Conservation (phyloP, 35 echinoderm and acorn worm genomes). For the Holothuria glaberrima region DNA sequence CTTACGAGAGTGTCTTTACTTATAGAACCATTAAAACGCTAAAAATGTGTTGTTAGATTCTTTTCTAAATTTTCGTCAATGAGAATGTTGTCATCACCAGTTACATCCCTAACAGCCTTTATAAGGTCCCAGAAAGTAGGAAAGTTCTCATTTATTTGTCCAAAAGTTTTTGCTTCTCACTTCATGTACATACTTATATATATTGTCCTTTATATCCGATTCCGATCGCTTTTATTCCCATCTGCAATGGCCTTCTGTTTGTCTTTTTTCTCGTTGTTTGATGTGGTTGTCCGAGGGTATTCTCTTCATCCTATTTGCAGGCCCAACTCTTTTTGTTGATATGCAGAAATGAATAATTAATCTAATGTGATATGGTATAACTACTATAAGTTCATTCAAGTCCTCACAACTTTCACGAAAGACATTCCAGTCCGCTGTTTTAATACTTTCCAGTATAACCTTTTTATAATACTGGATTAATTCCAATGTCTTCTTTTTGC, state of each 20-base stretch:
- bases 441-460: constrained; percentile 8
- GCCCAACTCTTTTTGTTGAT: background rate
- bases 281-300: background rate
- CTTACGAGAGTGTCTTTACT: too few relatives aligned
- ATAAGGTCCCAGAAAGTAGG: background rate
- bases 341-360: constrained; percentile 18
- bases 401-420: too few relatives aligned
- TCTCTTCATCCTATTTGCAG: background rate
- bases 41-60: too few relatives aligned
- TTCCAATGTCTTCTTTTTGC: background rate
- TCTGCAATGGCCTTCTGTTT: constrained; percentile 3
- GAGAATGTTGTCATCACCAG: too few relatives aligned
- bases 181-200: background rate
- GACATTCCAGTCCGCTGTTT: too few relatives aligned
- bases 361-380: constrained; percentile 16
- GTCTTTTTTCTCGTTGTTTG: background rate
- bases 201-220: background rate
- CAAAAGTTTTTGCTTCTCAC: background rate
- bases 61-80: too few relatives aligned
- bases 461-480: background rate
- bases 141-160: background rate
- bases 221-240: background rate
- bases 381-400: background rate
- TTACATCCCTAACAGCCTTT: too few relatives aligned
- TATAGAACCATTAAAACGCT: too few relatives aligned